These are phyloP conservation scores for Ceyx melanurus DNA, from an alignment of 2,113 vertebrate species.

Conservation along the genomic window DNA sequence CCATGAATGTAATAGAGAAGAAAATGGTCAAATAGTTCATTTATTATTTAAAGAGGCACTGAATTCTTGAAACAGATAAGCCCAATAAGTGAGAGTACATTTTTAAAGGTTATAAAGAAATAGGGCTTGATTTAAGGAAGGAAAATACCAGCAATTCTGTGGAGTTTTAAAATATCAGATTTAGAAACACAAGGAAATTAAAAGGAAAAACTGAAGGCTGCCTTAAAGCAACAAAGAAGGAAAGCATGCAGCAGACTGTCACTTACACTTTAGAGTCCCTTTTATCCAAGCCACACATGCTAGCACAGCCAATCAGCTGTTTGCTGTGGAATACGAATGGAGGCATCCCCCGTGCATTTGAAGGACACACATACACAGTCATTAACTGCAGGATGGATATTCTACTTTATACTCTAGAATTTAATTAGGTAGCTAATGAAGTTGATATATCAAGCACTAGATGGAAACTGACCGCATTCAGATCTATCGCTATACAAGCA, in stretches of 20 bases:
- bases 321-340: not conserved
- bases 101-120: not conserved
- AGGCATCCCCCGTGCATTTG: not conserved
- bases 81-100: not conserved
- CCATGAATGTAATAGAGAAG: not conserved
- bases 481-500: accelerated
- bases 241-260: not conserved
- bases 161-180: not conserved
- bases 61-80: not conserved
- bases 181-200: not conserved
- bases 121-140: not conserved
- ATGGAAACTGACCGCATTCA: not conserved
- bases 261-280: not conserved
- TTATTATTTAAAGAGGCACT: not conserved
- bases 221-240: not conserved
- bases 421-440: not conserved
- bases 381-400: not conserved
- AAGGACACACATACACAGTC: not conserved
- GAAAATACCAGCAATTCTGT: no score
- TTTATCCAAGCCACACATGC: not conserved
- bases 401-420: accelerated
- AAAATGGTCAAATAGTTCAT: not conserved
- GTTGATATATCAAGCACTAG: not conserved
- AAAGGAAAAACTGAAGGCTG: constrained; percentile 18
- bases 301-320: not conserved